Evolutionary conservation across 2,888 invertebrate genomes (phyloP).

Genomic region (Drosophila antonietae): DNA sequence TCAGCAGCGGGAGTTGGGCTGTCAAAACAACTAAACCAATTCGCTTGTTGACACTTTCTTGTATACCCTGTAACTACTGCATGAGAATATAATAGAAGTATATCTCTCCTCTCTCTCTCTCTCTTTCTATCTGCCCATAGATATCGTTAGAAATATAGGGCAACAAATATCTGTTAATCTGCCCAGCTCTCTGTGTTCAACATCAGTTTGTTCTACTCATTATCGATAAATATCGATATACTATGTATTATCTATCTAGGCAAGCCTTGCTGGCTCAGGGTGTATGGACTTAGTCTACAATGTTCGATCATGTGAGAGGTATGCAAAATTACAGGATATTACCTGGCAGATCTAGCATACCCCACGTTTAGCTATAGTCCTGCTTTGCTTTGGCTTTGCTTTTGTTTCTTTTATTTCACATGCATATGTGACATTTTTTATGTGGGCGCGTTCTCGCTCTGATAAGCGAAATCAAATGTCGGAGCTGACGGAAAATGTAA

Average conservation of each 20-base stretch:
- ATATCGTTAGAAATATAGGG: no score
- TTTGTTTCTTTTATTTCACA: conserved; percentile 20
- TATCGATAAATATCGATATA: conserved; percentile 9
- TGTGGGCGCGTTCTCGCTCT: conserved; percentile 48
- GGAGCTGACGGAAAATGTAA: conserved; percentile 66
- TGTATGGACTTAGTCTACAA: no score
- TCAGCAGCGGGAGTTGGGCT: conserved; percentile 10
- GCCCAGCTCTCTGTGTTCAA: no score
- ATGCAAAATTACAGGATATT: not conserved
- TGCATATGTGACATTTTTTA: conserved; percentile 66
- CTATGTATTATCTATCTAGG: not conserved
- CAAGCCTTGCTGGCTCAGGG: not conserved
- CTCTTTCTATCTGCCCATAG: no score
- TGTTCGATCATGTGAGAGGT: not conserved
- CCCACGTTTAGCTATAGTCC: not conserved
- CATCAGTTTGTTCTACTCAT: no score
- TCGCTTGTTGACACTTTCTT: conserved; percentile 50
- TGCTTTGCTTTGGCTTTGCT: conserved; percentile 17
- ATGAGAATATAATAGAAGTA: not conserved
- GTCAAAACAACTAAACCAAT: conserved; percentile 23
- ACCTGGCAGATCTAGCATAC: not conserved
- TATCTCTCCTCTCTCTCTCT: no score
- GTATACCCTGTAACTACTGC: conserved; percentile 1
- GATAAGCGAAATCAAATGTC: conserved; percentile 78
- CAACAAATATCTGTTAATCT: no score